phyloP scores from a whole-genome alignment of 2,888 invertebrate species.

The Phyllotreta cruciferae region DNA sequence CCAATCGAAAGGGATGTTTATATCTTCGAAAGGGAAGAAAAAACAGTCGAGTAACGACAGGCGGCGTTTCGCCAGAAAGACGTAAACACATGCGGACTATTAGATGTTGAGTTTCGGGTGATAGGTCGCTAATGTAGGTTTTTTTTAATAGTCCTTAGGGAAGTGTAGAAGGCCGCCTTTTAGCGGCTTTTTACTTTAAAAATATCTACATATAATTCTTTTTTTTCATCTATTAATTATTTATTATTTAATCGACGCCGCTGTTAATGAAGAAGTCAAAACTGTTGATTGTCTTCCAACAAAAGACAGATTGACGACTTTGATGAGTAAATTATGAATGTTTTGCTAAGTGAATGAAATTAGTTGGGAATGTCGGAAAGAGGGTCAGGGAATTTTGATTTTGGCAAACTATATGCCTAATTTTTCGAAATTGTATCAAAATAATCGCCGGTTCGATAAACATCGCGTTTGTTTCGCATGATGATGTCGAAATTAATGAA shows the following conservation, averaged over 20 bases:
- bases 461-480: constrained; percentile 9
- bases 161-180: constrained; percentile 3
- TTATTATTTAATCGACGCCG: background rate
- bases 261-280: constrained; percentile 1
- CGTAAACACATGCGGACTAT: constrained; percentile 27
- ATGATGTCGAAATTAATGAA: constrained; percentile 3
- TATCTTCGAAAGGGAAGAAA: constrained; percentile 28
- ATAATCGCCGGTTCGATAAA: constrained; percentile 10
- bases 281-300: background rate
- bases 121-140: constrained; percentile 15
- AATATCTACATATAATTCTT: too few species aligned
- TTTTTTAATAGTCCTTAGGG: constrained; percentile 4
- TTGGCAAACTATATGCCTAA: constrained; percentile 23
- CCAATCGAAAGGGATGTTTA: constrained; percentile 37
- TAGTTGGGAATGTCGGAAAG: constrained; percentile 14
- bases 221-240: too few species aligned
- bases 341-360: constrained; percentile 8
- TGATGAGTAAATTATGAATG: constrained; percentile 6
- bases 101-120: constrained; percentile 9
- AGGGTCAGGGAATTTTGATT: constrained; percentile 23
- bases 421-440: constrained; percentile 28
- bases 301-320: background rate
- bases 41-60: constrained; percentile 31
- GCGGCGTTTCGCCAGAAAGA: constrained; percentile 35
- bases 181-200: constrained; percentile 6